Conservation (phyloP, 2,797 vertebrate genomes). For the Artibeus lituratus region DNA sequence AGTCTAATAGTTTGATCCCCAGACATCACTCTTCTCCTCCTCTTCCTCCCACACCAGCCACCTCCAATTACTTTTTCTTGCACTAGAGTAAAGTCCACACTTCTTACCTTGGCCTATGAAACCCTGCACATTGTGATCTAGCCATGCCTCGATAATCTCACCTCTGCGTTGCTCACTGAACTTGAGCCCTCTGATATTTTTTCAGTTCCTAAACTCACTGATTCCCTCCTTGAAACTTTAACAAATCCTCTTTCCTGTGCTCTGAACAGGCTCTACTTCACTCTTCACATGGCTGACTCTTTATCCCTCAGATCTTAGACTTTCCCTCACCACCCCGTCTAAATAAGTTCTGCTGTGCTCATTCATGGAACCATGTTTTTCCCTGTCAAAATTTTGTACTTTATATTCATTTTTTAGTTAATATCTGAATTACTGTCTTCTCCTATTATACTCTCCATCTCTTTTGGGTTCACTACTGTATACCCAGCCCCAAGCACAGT, state of each 20-base stretch:
- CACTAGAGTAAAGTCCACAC: not conserved
- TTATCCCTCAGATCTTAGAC: not conserved
- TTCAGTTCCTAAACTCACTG: not conserved
- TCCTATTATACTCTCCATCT: not conserved
- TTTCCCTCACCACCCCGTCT: not conserved
- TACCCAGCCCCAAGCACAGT: not conserved
- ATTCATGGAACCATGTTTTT: not conserved
- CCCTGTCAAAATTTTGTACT: not conserved
- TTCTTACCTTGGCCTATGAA: not conserved
- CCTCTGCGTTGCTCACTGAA: not conserved
- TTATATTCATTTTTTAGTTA: conserved; percentile 21
- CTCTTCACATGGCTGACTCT: not conserved
- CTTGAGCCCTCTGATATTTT: not conserved
- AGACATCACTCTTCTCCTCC: not conserved
- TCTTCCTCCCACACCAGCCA: not conserved
- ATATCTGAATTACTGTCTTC: not conserved
- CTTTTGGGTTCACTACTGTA: not conserved
- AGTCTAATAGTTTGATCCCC: not conserved
- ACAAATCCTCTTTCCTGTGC: not conserved
- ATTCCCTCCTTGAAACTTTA: not conserved
- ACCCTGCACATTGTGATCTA: not conserved
- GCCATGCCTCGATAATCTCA: not conserved
- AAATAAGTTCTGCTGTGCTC: not conserved
- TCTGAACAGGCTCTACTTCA: not conserved
- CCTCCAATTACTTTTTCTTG: not conserved